Evolutionary conservation across 2,113 vertebrate genomes (phyloP), one percentile per base, ranked within the genome.

Genomic region (Dinomys branickii): DNA sequence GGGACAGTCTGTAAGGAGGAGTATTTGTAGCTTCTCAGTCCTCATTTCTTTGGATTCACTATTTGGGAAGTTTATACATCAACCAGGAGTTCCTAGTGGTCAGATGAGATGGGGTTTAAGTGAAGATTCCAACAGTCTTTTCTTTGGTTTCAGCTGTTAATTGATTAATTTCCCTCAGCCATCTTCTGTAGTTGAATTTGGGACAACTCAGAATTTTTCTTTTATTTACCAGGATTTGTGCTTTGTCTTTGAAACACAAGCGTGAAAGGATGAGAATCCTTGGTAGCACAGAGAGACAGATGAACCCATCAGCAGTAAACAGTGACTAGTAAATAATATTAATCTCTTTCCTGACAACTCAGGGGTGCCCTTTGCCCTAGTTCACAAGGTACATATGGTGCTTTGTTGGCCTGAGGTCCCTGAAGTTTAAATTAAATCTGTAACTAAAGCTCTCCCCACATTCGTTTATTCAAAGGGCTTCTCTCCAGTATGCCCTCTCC

Each of bases 351-450:
- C 41, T 17, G 44, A 85, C 19, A 41, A 41, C 73, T 77, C 38
- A 82, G 33, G 81, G 12, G 69, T 97, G 91, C 94, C 90, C 83
- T 94, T 85, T 83, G 5, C 58, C n/a, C 67, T 58, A 91, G 28
- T 35, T 89, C 54, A 22, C 26, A 88, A 26, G 3, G n/a, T 35
- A 1, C 13, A 7, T 22, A 26, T 13, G 28, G 20, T 75, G 28
- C 44, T 90, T 78, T 90, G 38, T 19, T 7, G 50, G 50, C 12
- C 41, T 33, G 12, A 59, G 6, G 24, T 54, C 35, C 69, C 30
- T 61, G n/a, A 77, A 54, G 30, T 58, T 82, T 9, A 88, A 88
- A 28, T 65, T 59, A 22, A 91, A 73, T 52, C 12, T 73, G 30
- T 35, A 67, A n/a, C n/a, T 20, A 4, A 35, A 54, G 19, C 41